phyloP scores from a whole-genome alignment of 2,797 vertebrate species.

The Eulemur mongoz region DNA sequence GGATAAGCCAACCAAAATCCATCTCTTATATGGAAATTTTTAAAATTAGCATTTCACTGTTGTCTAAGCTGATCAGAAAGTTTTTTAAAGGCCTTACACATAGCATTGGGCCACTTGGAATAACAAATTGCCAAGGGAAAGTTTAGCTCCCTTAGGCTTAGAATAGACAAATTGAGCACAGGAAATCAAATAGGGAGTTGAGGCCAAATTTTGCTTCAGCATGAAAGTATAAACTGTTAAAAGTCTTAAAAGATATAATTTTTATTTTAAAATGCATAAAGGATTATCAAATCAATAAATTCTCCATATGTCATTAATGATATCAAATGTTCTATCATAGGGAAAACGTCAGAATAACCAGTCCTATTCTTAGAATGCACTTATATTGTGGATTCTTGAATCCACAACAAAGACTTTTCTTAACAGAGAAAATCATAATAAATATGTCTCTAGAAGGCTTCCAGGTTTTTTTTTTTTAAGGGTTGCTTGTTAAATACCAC shows the following conservation, averaged over 20 bases:
- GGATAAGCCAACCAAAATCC: background rate
- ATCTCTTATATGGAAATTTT: background rate
- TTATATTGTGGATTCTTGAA: background rate
- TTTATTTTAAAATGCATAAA: conserved; percentile 28
- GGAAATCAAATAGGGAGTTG: background rate
- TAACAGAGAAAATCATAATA: background rate
- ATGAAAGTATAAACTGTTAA: conserved; percentile 10
- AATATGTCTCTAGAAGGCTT: background rate
- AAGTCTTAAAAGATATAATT: background rate
- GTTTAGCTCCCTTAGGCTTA: background rate
- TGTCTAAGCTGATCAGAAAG: background rate
- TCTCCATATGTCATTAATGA: background rate
- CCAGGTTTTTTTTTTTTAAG: background rate
- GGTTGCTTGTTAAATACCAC: background rate
- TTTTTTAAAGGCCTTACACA: background rate
- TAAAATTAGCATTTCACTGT: background rate
- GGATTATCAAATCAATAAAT: conserved; percentile 6
- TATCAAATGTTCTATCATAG: background rate
- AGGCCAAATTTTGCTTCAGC: background rate
- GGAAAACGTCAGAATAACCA: background rate
- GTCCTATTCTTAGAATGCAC: background rate
- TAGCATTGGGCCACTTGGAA: background rate
- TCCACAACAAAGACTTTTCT: background rate
- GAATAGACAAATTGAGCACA: background rate
- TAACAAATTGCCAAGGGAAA: background rate